Evolutionary conservation across 2,888 invertebrate genomes (phyloP), one percentile per base, ranked within the genome.

Genomic region (Pseudolycoriella hygida): DNA sequence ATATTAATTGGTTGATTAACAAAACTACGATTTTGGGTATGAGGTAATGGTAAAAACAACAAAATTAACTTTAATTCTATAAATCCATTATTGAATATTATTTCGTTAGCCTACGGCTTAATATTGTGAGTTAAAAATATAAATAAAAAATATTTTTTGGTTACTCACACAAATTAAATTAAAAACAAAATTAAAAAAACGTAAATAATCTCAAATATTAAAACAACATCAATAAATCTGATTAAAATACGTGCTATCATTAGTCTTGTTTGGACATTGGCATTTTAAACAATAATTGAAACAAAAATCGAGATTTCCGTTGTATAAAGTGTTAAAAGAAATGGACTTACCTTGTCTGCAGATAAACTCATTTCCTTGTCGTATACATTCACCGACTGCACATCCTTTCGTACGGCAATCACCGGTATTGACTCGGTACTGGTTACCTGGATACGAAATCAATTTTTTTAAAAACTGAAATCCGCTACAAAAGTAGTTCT

Each of bases 341-440:
- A 20, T 42, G 48, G n/a, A 62, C 66, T 63, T 62, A 66, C 66
- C 66, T 57, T 62, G 50, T 48, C 60, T 60, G 52, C 66, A 66
- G 32, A 83, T 79, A 69, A 85, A 90, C 57, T 80, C 78, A 49
- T 81, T 81, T 51, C 84, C 80, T 64, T 86, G 82, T 53, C 84
- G 76, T 52, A 88, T 77, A 67, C 88, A 90, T 62, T 84, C 81
- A 51, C 84, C 85, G 55, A 77, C 74, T 52, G 83, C 81, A 67
- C 90, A 90, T 51, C 88, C 88, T 49, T 76, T 74, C 2, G 82
- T 82, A 54, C 88, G 74, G 64, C 90, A 89, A 60, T 89, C 88
- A 6, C 25, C 25, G 41, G 77, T 71, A 32, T 73, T 66, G 52
- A 71, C 72, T 47, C 69, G 67, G 57, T 74, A 73, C 50, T 67